A percentile compares a stretch with the other conserved stretches of the same genome.
These are phyloP conservation scores for Ceratothoa steindachneri DNA, from an alignment of 2,888 invertebrate species.

Conservation along the genomic window DNA sequence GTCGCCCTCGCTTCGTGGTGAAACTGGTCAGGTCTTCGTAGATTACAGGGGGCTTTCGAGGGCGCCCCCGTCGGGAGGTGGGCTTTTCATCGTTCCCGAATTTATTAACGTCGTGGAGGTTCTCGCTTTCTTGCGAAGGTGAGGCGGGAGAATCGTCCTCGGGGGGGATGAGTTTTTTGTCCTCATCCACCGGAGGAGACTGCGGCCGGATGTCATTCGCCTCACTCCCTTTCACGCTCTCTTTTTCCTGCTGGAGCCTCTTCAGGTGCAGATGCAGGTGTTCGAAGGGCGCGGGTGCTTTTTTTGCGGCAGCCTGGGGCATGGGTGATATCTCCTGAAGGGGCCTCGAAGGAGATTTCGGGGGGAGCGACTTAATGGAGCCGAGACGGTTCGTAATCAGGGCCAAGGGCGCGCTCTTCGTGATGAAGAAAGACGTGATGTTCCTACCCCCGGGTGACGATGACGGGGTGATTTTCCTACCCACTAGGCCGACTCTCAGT, in stretches of 20 bases:
- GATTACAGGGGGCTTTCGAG: background rate
- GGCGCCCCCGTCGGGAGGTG: background rate
- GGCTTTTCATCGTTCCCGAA: background rate
- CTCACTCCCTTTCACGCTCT: background rate
- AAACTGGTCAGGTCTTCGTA: slow-evolving; percentile 4
- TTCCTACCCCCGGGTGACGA: background rate
- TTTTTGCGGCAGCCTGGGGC: background rate
- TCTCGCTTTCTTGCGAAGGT: background rate
- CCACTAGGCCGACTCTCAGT: slow-evolving; percentile 25
- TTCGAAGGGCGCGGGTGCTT: background rate
- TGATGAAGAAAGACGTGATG: background rate
- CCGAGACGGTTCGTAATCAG: background rate
- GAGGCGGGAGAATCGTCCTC: background rate
- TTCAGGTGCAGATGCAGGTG: slow-evolving; percentile 5
- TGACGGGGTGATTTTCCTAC: background rate
- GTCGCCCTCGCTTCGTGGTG: background rate
- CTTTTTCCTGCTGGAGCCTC: background rate
- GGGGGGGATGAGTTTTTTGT: background rate
- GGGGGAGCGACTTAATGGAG: background rate
- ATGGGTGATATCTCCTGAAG: background rate
- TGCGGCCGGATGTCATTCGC: background rate
- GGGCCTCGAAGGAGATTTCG: background rate
- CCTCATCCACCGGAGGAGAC: background rate
- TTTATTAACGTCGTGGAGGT: background rate
- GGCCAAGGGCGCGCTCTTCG: background rate